Percentiles rank a stretch among this genome's conserved stretches.
phyloP scores from a whole-genome alignment of 1,140 invertebrate genomes.

The Contarinia nasturtii region DNA sequence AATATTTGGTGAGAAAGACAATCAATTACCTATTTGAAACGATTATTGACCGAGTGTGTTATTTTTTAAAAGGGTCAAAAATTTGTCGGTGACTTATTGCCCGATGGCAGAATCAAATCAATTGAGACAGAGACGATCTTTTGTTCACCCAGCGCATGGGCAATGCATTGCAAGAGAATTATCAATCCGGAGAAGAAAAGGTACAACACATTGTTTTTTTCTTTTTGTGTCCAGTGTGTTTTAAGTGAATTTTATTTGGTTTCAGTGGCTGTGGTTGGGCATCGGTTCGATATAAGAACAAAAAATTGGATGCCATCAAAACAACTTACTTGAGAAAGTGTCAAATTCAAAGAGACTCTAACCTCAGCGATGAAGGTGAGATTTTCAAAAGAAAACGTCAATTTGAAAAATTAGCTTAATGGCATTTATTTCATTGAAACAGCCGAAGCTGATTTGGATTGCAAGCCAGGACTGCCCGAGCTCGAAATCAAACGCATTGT shows the following conservation, averaged over 20 bases:
- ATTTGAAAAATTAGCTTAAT: neutral
- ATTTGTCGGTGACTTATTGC: conserved; percentile 68
- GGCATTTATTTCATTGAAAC: conserved; percentile 8
- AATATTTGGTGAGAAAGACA: conserved; percentile 55
- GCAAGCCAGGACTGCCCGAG: conserved; percentile 30
- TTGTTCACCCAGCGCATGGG: conserved; percentile 80
- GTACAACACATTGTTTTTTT: too few species aligned
- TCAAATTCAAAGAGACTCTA: conserved; percentile 32
- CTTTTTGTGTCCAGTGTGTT: too few species aligned
- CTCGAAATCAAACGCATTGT: conserved; percentile 37
- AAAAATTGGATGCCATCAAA: conserved; percentile 74
- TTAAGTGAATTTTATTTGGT: too few species aligned
- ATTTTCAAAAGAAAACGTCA: neutral
- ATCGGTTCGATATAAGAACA: conserved; percentile 61
- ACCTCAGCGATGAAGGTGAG: conserved; percentile 17
- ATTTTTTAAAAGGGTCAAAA: conserved; percentile 50
- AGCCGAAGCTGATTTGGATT: conserved; percentile 27
- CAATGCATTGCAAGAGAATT: conserved; percentile 74
- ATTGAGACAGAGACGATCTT: conserved; percentile 75
- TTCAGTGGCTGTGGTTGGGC: conserved; percentile 88
- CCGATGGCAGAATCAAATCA: conserved; percentile 74
- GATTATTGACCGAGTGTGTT: neutral
- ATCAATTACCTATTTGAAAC: neutral
- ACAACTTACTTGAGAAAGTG: conserved; percentile 58
- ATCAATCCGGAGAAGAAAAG: conserved; percentile 83